Conservation (phyloP, 2,113 vertebrate genomes). For the Motacilla alba region DNA sequence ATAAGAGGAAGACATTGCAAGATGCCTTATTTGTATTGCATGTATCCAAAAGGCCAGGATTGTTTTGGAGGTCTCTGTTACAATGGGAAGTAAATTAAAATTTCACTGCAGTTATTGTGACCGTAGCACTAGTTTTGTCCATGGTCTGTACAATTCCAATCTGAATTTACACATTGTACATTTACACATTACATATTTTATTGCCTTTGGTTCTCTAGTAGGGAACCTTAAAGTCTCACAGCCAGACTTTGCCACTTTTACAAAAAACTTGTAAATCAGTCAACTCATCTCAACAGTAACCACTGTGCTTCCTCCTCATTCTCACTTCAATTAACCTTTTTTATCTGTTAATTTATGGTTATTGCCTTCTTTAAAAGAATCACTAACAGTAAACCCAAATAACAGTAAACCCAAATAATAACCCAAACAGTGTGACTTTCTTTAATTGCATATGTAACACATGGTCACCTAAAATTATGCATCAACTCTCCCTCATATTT, state of each 20-base stretch:
- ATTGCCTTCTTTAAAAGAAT: not conserved
- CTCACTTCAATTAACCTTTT: not conserved
- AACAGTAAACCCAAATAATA: not conserved
- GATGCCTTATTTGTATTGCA: not conserved
- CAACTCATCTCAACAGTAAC: not conserved
- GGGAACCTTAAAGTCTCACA: not conserved
- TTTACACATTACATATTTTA: not conserved
- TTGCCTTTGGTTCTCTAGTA: not conserved
- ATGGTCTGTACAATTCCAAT: not conserved
- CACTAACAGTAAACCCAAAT: not conserved
- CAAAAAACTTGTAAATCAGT: not conserved
- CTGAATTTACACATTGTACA: not conserved
- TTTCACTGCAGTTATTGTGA: not conserved
- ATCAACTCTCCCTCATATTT: not conserved
- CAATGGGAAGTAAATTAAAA: not conserved
- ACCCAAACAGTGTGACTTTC: not conserved
- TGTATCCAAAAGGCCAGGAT: not conserved
- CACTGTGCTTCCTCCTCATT: not conserved
- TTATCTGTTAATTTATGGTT: not conserved
- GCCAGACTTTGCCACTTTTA: not conserved
- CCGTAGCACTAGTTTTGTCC: fast-evolving
- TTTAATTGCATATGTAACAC: not conserved
- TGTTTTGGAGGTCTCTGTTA: not conserved
- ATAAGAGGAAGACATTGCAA: not conserved
- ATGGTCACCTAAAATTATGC: not conserved